Base-by-base conservation (phyloP, 2,888 invertebrate genomes). In the Tupiocoris notatus region DNA sequence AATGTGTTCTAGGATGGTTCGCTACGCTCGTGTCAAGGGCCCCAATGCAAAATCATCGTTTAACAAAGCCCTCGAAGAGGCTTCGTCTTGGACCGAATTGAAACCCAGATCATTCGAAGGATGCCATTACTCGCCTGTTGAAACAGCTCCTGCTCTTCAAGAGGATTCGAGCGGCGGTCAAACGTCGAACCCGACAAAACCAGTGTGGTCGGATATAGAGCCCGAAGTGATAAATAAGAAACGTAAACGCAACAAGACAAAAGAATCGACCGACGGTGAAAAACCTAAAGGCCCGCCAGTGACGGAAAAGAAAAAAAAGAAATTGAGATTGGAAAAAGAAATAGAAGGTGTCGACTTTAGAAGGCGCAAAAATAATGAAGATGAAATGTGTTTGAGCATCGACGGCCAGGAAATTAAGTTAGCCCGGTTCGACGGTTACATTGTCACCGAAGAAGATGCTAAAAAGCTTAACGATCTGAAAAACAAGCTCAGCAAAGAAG, bases 401-500 rank as follows among this genome's bases (percentile, higher is more conserved):
- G 75, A 75, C 56, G 75, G 75, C 21, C 22, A 54, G 6, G 66
- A 75, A 18, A 39, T 56, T 2, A 59, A 74, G 21, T 54, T 64
- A 6, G 23, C 39, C 17, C 61, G 56, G 79, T 89, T 87, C 83
- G 90, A 92, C 82, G 91, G 92, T 0, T 92, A 91, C 82, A 90
- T 91, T 20, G 86, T 92, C 0, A 89, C 88, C 84, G 89, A 88
- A 81, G 89, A 88, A 82, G 92, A 92, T 85, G 90, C 89, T 0
- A 88, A 88, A 24, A 85, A 90, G 77, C 82, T 92, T 9, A 85
- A 85, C 74, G 86, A 88, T 75, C 83, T 92, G n/a, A 87, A 86
- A 80, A 86, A 86, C 75, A 87, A 87, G 81, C 88, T 92, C 88
- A 86, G 89, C 0, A 87, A 87, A 77, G 89, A 81, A 82, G 85